Evolutionary conservation across 2,113 vertebrate genomes (phyloP), one percentile per base, ranked within the genome.

Genomic region (Catharus bicknelli): DNA sequence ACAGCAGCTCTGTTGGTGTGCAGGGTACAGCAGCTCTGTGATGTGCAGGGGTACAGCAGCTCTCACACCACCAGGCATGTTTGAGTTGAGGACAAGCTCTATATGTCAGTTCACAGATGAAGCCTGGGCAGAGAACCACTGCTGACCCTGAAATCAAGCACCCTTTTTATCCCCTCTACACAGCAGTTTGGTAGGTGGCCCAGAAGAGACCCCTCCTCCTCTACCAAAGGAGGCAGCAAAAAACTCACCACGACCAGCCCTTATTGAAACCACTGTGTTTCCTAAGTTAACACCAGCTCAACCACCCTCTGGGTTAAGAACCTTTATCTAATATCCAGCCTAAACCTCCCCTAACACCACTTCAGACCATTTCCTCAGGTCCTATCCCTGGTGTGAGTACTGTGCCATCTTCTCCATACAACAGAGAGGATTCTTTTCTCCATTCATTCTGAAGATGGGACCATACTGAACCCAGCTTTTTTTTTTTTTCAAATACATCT

Each of bases 51-150:
- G 15, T 40, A 17, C 19, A 61, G 68, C 34, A 90, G 80, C 42
- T 75, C 34, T 74, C 61, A 34, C 18, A 13, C 13, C 0, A 0
- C 18, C n/a, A 53, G 42, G 66, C 0, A 0, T 4, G 7, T 27
- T 23, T 30, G 11, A 59, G 20, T 25, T 0, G 0, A 86, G 47
- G 50, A 58, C 42, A 57, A 82, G 22, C 7, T 74, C 48, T 5
- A 1, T 59, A 38, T 45, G 43, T 16, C 32, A 55, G 0, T 0
- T 73, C 27, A 50, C 38, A 80, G 29, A 38, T 4, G 26, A 87
- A 55, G 26, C 22, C 38, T 73, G 66, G 54, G 51, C 48, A 76
- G 25, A 91, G 27, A 73, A 76, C 34, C 1, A 1, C 63, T 50
- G 21, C 42, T 58, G 50, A 61, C 34, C 27, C 50, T 62, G 38